Evolutionary conservation across 2,888 invertebrate genomes (phyloP).

Genomic region (Ethmia dodecea): DNA sequence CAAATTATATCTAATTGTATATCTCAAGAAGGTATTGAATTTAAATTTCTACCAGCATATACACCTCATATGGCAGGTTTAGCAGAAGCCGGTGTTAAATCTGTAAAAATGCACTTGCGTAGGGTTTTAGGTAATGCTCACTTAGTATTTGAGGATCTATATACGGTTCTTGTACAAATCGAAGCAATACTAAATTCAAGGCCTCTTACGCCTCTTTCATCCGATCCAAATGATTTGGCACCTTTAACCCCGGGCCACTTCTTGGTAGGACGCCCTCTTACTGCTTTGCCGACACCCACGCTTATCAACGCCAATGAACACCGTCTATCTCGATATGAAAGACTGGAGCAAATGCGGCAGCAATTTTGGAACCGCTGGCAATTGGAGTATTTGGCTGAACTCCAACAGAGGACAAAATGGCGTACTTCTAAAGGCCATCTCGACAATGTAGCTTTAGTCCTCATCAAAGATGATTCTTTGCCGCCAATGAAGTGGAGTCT

Average conservation of each 20-base stretch:
- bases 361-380: slow-evolving; percentile 13
- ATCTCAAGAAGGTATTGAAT: slow-evolving; percentile 7
- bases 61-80: slow-evolving; percentile 10
- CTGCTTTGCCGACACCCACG: slow-evolving; percentile 6
- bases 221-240: slow-evolving; percentile 10
- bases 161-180: slow-evolving; percentile 7
- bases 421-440: slow-evolving; percentile 2
- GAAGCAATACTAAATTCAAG: slow-evolving; percentile 15
- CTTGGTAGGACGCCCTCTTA: slow-evolving; percentile 12
- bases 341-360: slow-evolving; percentile 8
- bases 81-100: slow-evolving; percentile 6
- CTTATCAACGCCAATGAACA: neutral
- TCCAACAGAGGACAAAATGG: slow-evolving; percentile 17
- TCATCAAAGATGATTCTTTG: slow-evolving; percentile 10
- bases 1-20: neutral
- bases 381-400: slow-evolving; percentile 5
- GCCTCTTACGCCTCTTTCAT: no score
- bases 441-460: slow-evolving; percentile 6
- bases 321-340: neutral
- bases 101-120: slow-evolving; percentile 2
- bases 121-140: slow-evolving; percentile 5
- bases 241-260: slow-evolving; percentile 12
- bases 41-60: slow-evolving; percentile 10
- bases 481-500: slow-evolving; percentile 15
- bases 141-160: slow-evolving; percentile 6